Evolutionary conservation across 2,797 vertebrate genomes (phyloP).

Genomic region (Sebastes minor): DNA sequence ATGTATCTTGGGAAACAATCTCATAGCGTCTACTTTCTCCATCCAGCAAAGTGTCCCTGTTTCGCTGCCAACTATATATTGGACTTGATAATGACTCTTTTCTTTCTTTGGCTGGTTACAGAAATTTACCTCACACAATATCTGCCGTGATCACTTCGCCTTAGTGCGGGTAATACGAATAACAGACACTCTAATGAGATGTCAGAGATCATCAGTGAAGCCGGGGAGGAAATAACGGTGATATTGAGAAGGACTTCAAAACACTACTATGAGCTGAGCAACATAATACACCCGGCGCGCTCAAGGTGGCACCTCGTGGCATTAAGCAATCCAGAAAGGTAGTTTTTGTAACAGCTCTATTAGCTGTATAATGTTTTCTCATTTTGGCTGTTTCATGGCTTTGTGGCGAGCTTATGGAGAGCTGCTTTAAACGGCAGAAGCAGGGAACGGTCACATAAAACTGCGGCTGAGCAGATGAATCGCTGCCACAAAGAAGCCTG

Average conservation of each 20-base stretch:
- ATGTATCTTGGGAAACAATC: conserved; percentile 62
- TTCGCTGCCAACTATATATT: conserved; percentile 60
- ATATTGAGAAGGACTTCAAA: conserved; percentile 36
- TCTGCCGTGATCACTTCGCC: conserved; percentile 38
- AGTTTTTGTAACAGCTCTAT: conserved; percentile 69
- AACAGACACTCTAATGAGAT: conserved; percentile 54
- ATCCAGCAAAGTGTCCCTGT: conserved; percentile 49
- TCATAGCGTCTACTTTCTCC: conserved; percentile 45
- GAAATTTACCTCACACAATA: conserved; percentile 47
- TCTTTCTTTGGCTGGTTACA: conserved; percentile 53
- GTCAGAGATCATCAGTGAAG: conserved; percentile 57
- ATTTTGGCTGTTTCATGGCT: conserved; percentile 53
- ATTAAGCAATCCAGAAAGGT: conserved; percentile 61
- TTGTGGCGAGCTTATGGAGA: conserved; percentile 55
- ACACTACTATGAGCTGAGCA: neutral
- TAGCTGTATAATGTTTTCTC: conserved; percentile 71
- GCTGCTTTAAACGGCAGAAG: conserved; percentile 61
- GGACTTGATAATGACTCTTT: conserved; percentile 61
- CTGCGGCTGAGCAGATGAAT: conserved; percentile 47
- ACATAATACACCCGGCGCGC: conserved; percentile 20
- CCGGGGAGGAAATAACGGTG: conserved; percentile 1
- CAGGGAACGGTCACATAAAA: conserved; percentile 59
- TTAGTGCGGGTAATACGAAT: conserved; percentile 40
- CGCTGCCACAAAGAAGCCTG: conserved; percentile 50
- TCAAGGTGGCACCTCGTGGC: conserved; percentile 54